Base-by-base conservation (phyloP, 2,113 vertebrate species). In the Caloenas nicobarica region DNA sequence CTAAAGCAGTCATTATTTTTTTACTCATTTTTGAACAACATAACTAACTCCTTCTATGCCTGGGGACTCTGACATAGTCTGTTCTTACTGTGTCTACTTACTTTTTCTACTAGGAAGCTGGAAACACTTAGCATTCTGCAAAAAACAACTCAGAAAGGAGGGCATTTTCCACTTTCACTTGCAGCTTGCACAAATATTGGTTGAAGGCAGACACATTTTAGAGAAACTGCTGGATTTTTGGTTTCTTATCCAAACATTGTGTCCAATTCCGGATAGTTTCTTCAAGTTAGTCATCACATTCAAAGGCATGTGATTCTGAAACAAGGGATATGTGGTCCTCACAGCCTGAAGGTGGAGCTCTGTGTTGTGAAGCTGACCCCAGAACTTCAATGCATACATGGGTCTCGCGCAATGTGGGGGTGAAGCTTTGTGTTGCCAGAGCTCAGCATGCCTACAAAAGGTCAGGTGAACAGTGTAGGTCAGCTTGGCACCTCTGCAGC, bases 371-470 rank as follows among this genome's bases (percentile, higher is more conserved):
- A 42, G 40, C 36, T 50, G 56, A 57, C 31, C 33, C 33, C 28
- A 54, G 16, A 11, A n/a, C 25, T 61, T 42, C 66, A 71, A 5
- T 9, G 16, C 8, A 44, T 8, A 22, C 21, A 6, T 3, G 18
- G 10, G 28, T 36, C n/a, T 64, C 0, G 1, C 26, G 29, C 74
- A 17, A 50, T 91, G 9, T 7, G 2, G 23, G 5, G 2, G 2
- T 29, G 33, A 54, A 62, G 10, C 2, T 60, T 61, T 65, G 54
- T 65, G 22, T 40, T 22, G 21, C 28, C 13, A 25, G 50, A 60
- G 5, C 8, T 68, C 42, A 9, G 15, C 4, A 28, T 2, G 2
- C 40, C 22, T 38, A 61, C 22, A 48, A 18, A 85, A 53, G 14
- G 24, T 31, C 48, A 26, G 6, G 24, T 36, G 14, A 70, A 44